Evolutionary conservation across 2,113 vertebrate genomes (phyloP).

Genomic region (Tetraodon nigroviridis): DNA sequence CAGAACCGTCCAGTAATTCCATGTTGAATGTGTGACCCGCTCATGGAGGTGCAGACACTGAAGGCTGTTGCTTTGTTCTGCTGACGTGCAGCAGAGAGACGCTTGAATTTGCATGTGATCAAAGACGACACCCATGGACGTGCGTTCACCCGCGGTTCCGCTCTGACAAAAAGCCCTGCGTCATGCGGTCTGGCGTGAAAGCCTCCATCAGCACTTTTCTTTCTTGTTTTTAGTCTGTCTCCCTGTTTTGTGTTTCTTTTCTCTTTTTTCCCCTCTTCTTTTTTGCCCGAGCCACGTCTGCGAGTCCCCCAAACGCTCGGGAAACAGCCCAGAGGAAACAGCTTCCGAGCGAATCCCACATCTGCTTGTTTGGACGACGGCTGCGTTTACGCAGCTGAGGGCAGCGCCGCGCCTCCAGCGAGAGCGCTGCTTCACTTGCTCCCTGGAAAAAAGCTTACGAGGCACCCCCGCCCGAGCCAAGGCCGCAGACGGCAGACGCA

Average conservation of each 20-base stretch:
- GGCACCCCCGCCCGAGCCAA: conserved; percentile 26
- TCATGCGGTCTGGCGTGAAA: conserved; percentile 36
- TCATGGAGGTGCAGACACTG: conserved; percentile 41
- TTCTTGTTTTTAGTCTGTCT: conserved; percentile 29
- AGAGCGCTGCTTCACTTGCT: conserved; percentile 31
- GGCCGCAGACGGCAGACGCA: conserved; percentile 33
- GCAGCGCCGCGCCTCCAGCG: conserved; percentile 19
- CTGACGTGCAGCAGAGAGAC: conserved; percentile 20
- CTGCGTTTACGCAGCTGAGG: conserved; percentile 69
- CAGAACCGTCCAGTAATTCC: conserved; percentile 8
- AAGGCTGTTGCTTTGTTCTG: conserved; percentile 22
- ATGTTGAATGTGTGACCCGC: conserved; percentile 27
- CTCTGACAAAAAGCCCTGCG: conserved; percentile 19
- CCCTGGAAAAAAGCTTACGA: conserved; percentile 41
- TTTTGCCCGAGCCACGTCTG: conserved; percentile 9
- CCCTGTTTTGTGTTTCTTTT: conserved; percentile 33
- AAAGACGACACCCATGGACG: conserved; percentile 40
- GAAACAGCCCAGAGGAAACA: conserved; percentile 21
- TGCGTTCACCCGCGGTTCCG: conserved; percentile 31
- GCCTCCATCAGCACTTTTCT: conserved; percentile 43
- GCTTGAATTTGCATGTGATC: conserved; percentile 46
- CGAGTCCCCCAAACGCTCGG: conserved; percentile 20
- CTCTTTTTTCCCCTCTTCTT: background rate
- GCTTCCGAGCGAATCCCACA: conserved; percentile 46
- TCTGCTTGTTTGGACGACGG: conserved; percentile 59